These are phyloP conservation scores for Nycticryphes semicollaris DNA, from an alignment of 2,113 vertebrate genomes.

Conservation along the genomic window DNA sequence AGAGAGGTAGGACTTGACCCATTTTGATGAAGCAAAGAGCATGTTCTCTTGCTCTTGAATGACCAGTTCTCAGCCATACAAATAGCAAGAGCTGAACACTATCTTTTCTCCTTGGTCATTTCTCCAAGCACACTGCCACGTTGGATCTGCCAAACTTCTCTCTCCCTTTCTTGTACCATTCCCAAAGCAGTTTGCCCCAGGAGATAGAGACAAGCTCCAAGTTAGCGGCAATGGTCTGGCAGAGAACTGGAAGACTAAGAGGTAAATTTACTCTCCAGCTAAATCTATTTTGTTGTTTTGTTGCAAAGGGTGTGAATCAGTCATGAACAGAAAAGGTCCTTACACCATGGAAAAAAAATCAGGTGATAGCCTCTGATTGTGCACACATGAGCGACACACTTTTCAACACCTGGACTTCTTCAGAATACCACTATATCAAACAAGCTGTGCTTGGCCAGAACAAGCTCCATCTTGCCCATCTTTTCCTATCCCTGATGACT, in stretches of 20 bases:
- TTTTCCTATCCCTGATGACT: background rate
- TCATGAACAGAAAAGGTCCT: background rate
- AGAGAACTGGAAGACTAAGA: background rate
- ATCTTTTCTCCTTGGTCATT: background rate
- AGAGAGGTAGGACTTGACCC: background rate
- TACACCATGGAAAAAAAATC: background rate
- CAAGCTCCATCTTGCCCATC: background rate
- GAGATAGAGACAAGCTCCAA: background rate
- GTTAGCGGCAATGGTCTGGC: background rate
- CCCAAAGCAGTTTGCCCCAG: background rate
- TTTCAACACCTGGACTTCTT: background rate
- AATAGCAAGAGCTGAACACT: background rate
- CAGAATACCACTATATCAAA: background rate
- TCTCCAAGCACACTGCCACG: fast-evolving
- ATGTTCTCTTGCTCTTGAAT: too few relatives aligned
- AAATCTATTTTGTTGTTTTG: background rate
- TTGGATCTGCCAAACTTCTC: background rate
- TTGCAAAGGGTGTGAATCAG: background rate
- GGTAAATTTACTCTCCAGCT: background rate
- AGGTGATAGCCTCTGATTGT: background rate
- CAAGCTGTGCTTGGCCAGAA: background rate
- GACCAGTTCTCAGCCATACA: background rate
- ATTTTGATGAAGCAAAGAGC: background rate
- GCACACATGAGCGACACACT: fast-evolving
- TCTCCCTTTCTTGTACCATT: background rate